phyloP scores from a whole-genome alignment of 2,113 vertebrate genomes.

The Vicugna pacos region DNA sequence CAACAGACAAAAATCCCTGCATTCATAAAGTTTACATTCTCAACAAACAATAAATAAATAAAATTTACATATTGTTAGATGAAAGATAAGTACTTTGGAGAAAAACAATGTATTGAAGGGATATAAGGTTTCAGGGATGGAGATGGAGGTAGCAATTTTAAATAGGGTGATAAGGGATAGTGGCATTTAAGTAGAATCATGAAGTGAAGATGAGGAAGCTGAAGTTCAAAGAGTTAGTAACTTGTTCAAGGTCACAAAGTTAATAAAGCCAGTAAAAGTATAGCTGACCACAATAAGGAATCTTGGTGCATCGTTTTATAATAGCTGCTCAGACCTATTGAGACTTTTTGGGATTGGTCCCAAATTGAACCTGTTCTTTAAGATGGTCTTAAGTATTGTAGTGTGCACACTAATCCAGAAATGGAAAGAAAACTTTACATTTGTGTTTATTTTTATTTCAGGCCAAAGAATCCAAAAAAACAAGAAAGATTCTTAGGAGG shows the following conservation, averaged over 20 bases:
- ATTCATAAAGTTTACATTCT: neutral
- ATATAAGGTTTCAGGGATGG: neutral
- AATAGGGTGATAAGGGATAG: neutral
- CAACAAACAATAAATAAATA: neutral
- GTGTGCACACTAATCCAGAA: neutral
- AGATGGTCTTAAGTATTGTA: neutral
- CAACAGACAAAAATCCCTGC: neutral
- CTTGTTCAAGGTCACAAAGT: neutral
- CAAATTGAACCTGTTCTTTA: slow-evolving; percentile 30
- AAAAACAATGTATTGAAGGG: neutral
- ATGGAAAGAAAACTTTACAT: slow-evolving; percentile 59
- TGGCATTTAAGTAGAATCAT: slow-evolving; percentile 20
- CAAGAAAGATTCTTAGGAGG: slow-evolving; percentile 87
- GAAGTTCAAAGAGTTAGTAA: neutral
- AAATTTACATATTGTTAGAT: slow-evolving; percentile 3
- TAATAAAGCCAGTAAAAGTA: neutral
- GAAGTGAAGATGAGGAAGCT: slow-evolving; percentile 21
- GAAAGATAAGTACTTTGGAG: neutral
- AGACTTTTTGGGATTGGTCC: neutral
- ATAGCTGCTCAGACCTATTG: neutral
- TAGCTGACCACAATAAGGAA: neutral
- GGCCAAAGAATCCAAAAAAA: slow-evolving; percentile 89
- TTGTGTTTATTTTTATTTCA: slow-evolving; percentile 80
- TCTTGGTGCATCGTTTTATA: neutral
- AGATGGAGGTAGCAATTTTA: neutral